Percentiles rank a stretch among this genome's conserved stretches.
Conservation (phyloP, 2,797 vertebrate genomes). For the Enteromius trimaculatus region DNA sequence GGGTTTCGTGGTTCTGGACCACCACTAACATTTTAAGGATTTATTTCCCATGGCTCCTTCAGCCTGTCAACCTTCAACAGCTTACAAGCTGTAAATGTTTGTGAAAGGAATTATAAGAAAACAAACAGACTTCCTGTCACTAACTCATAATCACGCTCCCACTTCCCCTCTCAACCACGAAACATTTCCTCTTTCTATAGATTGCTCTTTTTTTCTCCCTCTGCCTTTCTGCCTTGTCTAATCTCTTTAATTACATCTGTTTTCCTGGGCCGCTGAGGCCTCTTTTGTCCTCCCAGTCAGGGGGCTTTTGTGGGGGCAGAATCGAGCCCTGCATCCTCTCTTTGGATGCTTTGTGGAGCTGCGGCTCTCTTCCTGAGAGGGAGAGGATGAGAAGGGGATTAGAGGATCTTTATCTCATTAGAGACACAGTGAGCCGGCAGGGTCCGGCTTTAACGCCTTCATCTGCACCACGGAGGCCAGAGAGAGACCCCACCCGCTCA, state of each 20-base stretch:
- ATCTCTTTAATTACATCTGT: constrained; percentile 82
- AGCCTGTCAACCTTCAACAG: constrained; percentile 25
- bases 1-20: constrained; percentile 29
- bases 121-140: constrained; percentile 44
- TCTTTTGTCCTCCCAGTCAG: constrained; percentile 78
- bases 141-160: constrained; percentile 40
- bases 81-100: constrained; percentile 24
- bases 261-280: constrained; percentile 68
- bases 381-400: constrained; percentile 83
- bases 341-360: constrained; percentile 52
- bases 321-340: constrained; percentile 44
- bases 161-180: constrained; percentile 32
- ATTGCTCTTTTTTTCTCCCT: constrained; percentile 50
- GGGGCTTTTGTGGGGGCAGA: constrained; percentile 69
- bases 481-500: background rate
- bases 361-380: constrained; percentile 73
- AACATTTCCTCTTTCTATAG: constrained; percentile 48
- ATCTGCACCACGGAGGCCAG: constrained; percentile 55
- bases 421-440: constrained; percentile 68
- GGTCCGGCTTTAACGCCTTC: constrained; percentile 68
- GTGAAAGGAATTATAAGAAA: constrained; percentile 36
- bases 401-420: constrained; percentile 83
- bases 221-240: constrained; percentile 64
- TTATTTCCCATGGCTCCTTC: constrained; percentile 26
- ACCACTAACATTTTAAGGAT: constrained; percentile 28